Evolutionary conservation across 2,888 invertebrate species (phyloP), one percentile per base, ranked within the genome.

Genomic region (Zhuqinia jingwanae): DNA sequence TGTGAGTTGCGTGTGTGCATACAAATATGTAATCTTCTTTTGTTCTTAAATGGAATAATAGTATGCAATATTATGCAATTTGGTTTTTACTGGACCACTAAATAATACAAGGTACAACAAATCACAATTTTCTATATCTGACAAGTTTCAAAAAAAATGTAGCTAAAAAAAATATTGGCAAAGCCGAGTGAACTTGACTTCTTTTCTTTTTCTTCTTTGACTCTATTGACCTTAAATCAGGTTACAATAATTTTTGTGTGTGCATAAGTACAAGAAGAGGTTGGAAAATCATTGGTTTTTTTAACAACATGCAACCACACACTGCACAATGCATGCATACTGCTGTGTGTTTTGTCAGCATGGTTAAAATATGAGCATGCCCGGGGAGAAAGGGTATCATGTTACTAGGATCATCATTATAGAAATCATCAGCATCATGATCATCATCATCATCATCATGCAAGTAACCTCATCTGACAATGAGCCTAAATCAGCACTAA

Each of bases 161-260:
- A 15, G n/a, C n/a, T n/a, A n/a, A n/a, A 3, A 56, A 56, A 20
- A 58, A 36, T 42, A 76, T 42, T 77, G 20, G 25, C 53, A 63
- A 36, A 36, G 20, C 77, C 58, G 77, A 60, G 5, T 77, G 76
- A 63, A 68, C 79, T 68, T 68, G 68, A 50, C 73, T 75, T 20
- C 22, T 83, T 60, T 58, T 73, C 42, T 65, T 65, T 50, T n/a
- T n/a, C n/a, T 36, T 36, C 58, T 76, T 82, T 63, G 63, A 53
- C 53, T 76, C 75, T 82, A 53, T 27, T 84, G 76, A 77, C 77
- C 84, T 65, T 77, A 76, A 84, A 84, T 65, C 47, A 84, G 84
- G 82, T 83, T 76, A 80, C 17, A 50, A 15, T 36, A 2, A 36
- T 47, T 27, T n/a, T 10, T 70, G 70, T 1, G 20, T 45, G 77